Conservation (phyloP, 2,888 invertebrate species). For the Cybosia mesomella region DNA sequence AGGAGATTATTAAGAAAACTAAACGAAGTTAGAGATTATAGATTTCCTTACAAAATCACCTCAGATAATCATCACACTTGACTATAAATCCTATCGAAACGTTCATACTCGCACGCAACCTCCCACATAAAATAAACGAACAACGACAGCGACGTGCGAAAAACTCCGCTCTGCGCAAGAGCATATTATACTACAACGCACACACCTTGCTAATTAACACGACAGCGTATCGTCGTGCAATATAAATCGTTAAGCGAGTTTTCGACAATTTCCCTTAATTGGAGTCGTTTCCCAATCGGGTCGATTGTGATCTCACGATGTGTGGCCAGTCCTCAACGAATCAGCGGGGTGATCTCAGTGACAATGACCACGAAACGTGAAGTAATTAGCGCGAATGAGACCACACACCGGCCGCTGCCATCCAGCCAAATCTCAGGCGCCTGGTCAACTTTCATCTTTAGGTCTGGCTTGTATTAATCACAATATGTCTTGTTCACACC, state of each 20-base stretch:
- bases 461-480: slow-evolving; percentile 73
- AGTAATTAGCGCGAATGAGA: slow-evolving; percentile 70
- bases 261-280: slow-evolving; percentile 80
- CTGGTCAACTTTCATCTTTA: slow-evolving; percentile 68
- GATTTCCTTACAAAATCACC: slow-evolving; percentile 9
- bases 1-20: neutral
- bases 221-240: slow-evolving; percentile 60
- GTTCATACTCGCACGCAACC: slow-evolving; percentile 28
- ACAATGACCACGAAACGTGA: slow-evolving; percentile 63
- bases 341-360: slow-evolving; percentile 71
- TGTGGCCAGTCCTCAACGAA: slow-evolving; percentile 67
- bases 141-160: slow-evolving; percentile 44
- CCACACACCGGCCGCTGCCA: slow-evolving; percentile 71
- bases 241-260: slow-evolving; percentile 72
- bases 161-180: slow-evolving; percentile 18
- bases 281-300: slow-evolving; percentile 72
- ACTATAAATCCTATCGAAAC: slow-evolving; percentile 24
- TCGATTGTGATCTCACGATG: slow-evolving; percentile 68
- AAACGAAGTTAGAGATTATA: slow-evolving; percentile 6
- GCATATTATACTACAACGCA: slow-evolving; percentile 12
- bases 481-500: slow-evolving; percentile 48
- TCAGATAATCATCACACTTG: slow-evolving; percentile 22
- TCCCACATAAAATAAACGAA: slow-evolving; percentile 33
- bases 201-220: slow-evolving; percentile 66
- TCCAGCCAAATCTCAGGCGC: slow-evolving; percentile 60